These are phyloP conservation scores for Glyphotaelius pellucidus DNA, from an alignment of 2,888 invertebrate species.

Conservation along the genomic window DNA sequence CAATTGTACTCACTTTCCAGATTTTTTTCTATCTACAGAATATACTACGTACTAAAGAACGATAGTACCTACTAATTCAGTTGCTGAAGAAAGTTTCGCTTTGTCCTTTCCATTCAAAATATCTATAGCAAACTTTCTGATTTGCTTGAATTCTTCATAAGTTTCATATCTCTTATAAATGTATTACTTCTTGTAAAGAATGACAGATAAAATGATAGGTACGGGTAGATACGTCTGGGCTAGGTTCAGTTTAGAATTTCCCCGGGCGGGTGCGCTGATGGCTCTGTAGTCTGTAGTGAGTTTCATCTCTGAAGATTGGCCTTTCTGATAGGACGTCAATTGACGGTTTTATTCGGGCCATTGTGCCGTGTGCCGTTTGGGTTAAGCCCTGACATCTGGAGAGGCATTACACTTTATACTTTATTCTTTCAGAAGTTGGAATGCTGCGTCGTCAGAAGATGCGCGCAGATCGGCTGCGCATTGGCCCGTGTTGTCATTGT, in stretches of 20 bases:
- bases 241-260: constrained; percentile 20
- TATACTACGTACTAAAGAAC: background rate
- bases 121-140: background rate
- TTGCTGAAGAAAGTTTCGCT: background rate
- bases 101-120: background rate
- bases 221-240: background rate
- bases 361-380: constrained; percentile 57
- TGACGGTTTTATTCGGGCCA: constrained; percentile 62
- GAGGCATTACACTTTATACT: constrained; percentile 27
- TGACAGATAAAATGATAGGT: background rate
- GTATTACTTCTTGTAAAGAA: constrained; percentile 1
- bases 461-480: constrained; percentile 37
- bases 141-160: background rate
- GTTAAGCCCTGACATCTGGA: constrained; percentile 57
- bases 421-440: constrained; percentile 35
- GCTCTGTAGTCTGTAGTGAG: constrained; percentile 3
- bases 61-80: background rate
- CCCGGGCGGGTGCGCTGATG: constrained; percentile 18
- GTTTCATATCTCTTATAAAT: background rate
- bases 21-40: background rate
- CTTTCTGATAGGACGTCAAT: constrained; percentile 54
- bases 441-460: background rate
- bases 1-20: background rate
- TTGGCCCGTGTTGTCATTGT: constrained; percentile 15
- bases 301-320: constrained; percentile 54